phyloP scores from a whole-genome alignment of 2,113 vertebrate genomes.

The Odocoileus virginianus region DNA sequence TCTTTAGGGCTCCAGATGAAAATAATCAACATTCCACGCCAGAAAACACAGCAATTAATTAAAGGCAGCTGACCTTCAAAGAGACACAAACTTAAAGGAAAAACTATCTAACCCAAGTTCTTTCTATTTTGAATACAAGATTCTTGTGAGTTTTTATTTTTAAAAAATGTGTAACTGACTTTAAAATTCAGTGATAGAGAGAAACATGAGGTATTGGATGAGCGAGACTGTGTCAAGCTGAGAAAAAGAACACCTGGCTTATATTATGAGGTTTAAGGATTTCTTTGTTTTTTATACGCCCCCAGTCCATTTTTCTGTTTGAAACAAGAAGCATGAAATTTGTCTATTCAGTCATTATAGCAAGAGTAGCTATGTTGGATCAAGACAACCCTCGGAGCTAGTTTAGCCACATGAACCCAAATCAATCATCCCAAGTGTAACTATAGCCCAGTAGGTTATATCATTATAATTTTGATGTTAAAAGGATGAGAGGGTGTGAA shows the following conservation, averaged over 20 bases:
- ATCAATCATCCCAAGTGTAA: not conserved
- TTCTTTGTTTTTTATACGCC: not conserved
- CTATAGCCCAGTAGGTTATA: not conserved
- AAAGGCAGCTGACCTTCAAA: constrained; percentile 9
- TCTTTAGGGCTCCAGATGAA: not conserved
- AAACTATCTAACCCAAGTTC: not conserved
- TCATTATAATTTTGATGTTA: not conserved
- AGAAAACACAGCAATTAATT: not conserved
- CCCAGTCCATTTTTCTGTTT: not conserved
- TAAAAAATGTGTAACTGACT: not conserved
- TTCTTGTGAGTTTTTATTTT: not conserved
- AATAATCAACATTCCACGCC: not conserved
- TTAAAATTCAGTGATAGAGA: constrained; percentile 13
- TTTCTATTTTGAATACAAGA: not conserved
- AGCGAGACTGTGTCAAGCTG: not conserved
- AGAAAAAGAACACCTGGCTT: constrained; percentile 1
- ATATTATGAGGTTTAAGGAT: not conserved
- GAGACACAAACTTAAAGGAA: not conserved
- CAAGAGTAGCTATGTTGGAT: not conserved
- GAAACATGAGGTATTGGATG: not conserved
- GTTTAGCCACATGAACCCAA: not conserved
- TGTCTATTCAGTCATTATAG: constrained; percentile 11
- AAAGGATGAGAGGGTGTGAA: not conserved
- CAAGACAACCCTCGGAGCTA: not conserved
- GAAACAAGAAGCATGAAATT: not conserved